Percentiles rank a stretch among this genome's conserved stretches.
These are phyloP conservation scores for Champsocephalus esox DNA, from an alignment of 2,797 vertebrate genomes.

Conservation along the genomic window DNA sequence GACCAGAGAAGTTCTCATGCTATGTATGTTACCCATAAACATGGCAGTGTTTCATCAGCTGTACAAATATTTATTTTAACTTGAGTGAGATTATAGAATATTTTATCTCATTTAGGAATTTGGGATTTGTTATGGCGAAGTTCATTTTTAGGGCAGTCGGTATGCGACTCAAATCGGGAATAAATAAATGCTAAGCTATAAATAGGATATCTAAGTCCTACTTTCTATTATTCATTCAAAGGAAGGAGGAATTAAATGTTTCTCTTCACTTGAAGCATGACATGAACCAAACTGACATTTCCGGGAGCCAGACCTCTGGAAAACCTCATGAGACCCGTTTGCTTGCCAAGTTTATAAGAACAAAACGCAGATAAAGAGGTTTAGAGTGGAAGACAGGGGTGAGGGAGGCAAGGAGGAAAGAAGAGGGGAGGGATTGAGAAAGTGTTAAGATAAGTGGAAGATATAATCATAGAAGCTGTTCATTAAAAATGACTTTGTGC, in stretches of 20 bases:
- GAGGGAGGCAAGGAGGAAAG: not conserved
- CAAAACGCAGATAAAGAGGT: constrained; percentile 3
- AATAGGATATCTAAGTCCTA: constrained; percentile 34
- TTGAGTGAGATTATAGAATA: not conserved
- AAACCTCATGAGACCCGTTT: constrained; percentile 57
- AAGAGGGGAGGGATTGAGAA: not conserved
- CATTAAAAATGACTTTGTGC: constrained; percentile 53
- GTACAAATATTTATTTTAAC: constrained; percentile 47
- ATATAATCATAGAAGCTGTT: constrained; percentile 33
- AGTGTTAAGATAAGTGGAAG: constrained; percentile 49
- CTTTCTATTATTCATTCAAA: not conserved
- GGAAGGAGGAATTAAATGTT: not conserved
- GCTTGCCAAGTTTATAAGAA: constrained; percentile 50
- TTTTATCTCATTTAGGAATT: constrained; percentile 14
- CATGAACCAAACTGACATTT: constrained; percentile 50
- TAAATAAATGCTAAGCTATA: constrained; percentile 28
- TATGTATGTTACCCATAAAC: constrained; percentile 47
- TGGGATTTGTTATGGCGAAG: not conserved
- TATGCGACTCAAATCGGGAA: constrained; percentile 1
- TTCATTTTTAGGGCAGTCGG: not conserved
- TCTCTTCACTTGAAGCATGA: constrained; percentile 38
- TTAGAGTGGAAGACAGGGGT: constrained; percentile 4
- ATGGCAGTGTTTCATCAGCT: constrained; percentile 17
- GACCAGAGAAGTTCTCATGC: constrained; percentile 1
- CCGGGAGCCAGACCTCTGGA: constrained; percentile 52